Base-by-base conservation (phyloP, 2,797 vertebrate genomes). In the Sebastes hopkinsi region DNA sequence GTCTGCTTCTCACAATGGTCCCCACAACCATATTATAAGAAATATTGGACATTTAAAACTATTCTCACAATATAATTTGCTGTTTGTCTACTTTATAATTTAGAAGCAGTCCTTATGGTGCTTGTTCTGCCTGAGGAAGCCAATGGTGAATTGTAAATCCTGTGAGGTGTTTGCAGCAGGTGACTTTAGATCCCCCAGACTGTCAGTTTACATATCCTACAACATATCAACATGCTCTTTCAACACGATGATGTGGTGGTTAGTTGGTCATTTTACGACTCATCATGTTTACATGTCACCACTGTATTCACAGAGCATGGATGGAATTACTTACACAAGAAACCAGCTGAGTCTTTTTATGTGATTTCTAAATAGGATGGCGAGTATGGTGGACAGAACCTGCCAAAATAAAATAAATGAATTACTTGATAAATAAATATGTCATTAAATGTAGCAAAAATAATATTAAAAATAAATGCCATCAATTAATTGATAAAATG, bases 181-280 rank as follows among this genome's bases (percentile, higher is more conserved):
- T 89, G 72, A 84, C 79, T 74, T 77, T 59, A 52, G 62, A 46
- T 58, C 54, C 30, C 22, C 42, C 50, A 36, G 75, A 74, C 68
- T 88, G 83, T 81, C 86, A 84, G 64, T 81, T 90, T 75, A 18
- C 12, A 65, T 79, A 60, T 79, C 29, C 46, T 10, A 22, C 61
- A 67, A 79, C 80, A 84, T 22, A 27, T 74, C 67, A 60, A 6
- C 4, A 13, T 23, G 46, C 50, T 80, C 36, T 67, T 68, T 72
- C 34, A 76, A 64, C 27, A 50, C 11, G 54, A 8, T 27, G 30
- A 4, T 34, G 13, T 34, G 55, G 20, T 38, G 38, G 32, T 64
- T 78, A 68, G 50, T 69, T 36, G 42, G 6, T 71, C 54, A 60
- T 83, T 81, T 75, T 62, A 62, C 11, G 2, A 23, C 27, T 67